Conservation (phyloP, 1,140 invertebrate species). For the Antheraea pernyi region DNA sequence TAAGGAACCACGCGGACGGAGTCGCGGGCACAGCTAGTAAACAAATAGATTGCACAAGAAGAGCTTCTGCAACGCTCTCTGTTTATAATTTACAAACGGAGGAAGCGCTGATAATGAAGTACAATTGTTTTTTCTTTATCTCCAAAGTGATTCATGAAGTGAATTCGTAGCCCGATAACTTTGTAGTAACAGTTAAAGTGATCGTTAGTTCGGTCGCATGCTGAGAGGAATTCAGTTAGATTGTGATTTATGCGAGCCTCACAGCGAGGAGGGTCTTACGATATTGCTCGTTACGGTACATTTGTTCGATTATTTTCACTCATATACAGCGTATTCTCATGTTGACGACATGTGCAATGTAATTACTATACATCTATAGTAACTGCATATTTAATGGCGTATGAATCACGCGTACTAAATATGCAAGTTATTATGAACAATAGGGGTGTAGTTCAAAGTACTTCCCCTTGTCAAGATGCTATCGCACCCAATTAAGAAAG, state of each 20-base stretch:
- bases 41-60: no score
- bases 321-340: neutral
- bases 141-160: neutral
- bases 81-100: no score
- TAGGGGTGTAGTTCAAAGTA: no score
- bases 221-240: neutral
- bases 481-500: no score
- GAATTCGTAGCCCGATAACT: neutral
- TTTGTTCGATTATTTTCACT: neutral
- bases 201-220: neutral
- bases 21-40: no score
- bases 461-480: no score
- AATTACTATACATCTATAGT: neutral
- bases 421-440: no score
- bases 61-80: no score
- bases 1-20: no score
- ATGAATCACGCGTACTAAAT: no score
- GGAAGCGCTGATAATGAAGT: neutral
- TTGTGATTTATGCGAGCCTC: neutral
- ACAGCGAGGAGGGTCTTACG: no score
- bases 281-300: slow-evolving; percentile 1
- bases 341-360: neutral
- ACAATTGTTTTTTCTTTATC: neutral
- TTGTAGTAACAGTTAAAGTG: neutral
- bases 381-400: no score